Base-by-base conservation (phyloP, 1,140 invertebrate species). In the Temnothorax longispinosus region DNA sequence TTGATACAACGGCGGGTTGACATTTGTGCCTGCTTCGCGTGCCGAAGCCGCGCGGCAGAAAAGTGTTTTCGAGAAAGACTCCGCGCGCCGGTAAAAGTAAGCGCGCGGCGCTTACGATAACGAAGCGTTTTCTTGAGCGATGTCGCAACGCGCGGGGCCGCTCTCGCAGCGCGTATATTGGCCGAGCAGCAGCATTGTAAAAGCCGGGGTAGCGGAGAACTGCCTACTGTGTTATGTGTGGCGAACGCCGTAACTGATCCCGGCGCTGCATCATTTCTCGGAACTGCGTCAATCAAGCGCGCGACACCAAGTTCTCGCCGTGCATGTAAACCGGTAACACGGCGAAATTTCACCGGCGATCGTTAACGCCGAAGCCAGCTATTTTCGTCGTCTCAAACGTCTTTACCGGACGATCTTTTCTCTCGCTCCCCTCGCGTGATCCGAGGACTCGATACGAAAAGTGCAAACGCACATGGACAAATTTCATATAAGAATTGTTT, bases 101-200 rank as follows among this genome's bases (percentile, higher is more conserved):
- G 64, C 21, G 50, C 60, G 80, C 62, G 81, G 35, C 50, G 88
- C 54, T 85, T 81, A 65, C 88, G 89, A 90, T 90, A 90, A 90
- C 86, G 86, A 85, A 90, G 85, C 64, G 76, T 90, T 90, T 81
- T 88, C 85, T 89, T 75, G 56, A 44, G 7, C 62, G 88, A 75
- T 87, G 86, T 90, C 60, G 80, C 86, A 90, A 90, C 32, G 35
- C 32, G 35, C 72, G 13, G 44, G 44, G 13, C 64, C 52, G 21
- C 52, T 56, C 80, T 74, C 67, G 69, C 21, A 10, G 38, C 62
- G 65, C 32, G 50, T 67, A 80, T 88, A 80, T 88, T 88, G 67
- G 35, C 54, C 64, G 72, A n/a, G 71, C 38, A 74, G n/a, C 76
- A 52, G 8, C n/a, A 71, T 56, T 74, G 80, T 74, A 27, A 78